phyloP scores from a whole-genome alignment of 2,797 vertebrate genomes.

The Rhinella marina region DNA sequence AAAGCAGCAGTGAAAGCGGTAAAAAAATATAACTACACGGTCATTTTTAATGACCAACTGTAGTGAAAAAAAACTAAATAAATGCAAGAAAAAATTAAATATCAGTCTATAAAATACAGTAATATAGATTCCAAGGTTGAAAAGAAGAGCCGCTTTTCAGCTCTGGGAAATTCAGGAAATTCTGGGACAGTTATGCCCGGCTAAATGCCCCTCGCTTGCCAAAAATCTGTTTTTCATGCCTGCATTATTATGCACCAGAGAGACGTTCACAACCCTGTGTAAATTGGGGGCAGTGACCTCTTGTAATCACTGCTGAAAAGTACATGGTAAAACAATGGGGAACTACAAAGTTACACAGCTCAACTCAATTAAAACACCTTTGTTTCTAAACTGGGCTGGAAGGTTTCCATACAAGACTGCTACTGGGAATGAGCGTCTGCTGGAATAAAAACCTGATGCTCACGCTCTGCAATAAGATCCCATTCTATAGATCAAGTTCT shows the following conservation, averaged over 20 bases:
- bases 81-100: background rate
- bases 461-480: background rate
- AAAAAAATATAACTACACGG: background rate
- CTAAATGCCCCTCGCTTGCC: conserved; percentile 52
- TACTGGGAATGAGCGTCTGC: background rate
- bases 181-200: conserved; percentile 13
- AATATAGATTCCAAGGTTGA: background rate
- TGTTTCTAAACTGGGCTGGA: conserved; percentile 39
- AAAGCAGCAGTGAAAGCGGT: background rate
- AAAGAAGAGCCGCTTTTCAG: background rate
- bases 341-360: conserved; percentile 46
- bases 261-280: conserved; percentile 44
- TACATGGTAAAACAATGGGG: conserved; percentile 59
- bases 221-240: conserved; percentile 57
- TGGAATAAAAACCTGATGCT: background rate
- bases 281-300: conserved; percentile 62
- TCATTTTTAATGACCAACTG: background rate
- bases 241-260: conserved; percentile 57
- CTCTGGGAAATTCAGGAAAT: background rate
- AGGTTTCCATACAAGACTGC: background rate
- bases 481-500: background rate
- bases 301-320: conserved; percentile 60
- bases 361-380: conserved; percentile 58
- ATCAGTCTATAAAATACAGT: background rate
- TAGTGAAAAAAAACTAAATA: background rate